Evolutionary conservation across 2,113 vertebrate genomes (phyloP).

Genomic region (Chrysochloris asiatica): DNA sequence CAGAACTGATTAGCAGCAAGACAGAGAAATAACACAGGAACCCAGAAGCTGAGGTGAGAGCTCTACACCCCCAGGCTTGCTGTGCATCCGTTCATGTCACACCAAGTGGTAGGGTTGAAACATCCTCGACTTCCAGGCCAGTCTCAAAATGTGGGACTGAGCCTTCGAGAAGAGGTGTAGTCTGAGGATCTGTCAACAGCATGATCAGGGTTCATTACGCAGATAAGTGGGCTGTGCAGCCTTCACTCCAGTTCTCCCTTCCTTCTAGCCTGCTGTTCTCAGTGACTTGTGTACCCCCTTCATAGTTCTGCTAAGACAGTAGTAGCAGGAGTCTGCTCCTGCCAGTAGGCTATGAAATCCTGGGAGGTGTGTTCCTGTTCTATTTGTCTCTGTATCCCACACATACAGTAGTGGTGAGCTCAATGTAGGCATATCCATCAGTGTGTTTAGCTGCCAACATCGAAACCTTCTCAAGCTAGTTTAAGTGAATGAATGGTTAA

Average conservation of each 20-base stretch:
- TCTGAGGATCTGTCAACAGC: background rate
- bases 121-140: background rate
- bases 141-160: background rate
- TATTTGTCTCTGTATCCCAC: background rate
- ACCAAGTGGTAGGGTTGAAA: background rate
- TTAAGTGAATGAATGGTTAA: background rate
- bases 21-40: background rate
- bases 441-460: background rate
- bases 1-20: background rate
- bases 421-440: background rate
- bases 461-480: background rate
- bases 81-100: background rate
- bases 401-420: background rate
- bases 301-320: background rate
- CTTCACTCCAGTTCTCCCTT: background rate
- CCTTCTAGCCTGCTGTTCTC: background rate
- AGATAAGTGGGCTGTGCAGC: background rate
- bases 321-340: background rate
- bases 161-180: fast-evolving
- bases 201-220: background rate
- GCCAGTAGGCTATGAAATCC: background rate
- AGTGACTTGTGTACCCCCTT: fast-evolving
- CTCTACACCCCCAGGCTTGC: background rate
- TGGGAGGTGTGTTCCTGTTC: background rate
- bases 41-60: background rate